phyloP scores from a whole-genome alignment of 2,113 vertebrate species.

The Plecotus auritus region DNA sequence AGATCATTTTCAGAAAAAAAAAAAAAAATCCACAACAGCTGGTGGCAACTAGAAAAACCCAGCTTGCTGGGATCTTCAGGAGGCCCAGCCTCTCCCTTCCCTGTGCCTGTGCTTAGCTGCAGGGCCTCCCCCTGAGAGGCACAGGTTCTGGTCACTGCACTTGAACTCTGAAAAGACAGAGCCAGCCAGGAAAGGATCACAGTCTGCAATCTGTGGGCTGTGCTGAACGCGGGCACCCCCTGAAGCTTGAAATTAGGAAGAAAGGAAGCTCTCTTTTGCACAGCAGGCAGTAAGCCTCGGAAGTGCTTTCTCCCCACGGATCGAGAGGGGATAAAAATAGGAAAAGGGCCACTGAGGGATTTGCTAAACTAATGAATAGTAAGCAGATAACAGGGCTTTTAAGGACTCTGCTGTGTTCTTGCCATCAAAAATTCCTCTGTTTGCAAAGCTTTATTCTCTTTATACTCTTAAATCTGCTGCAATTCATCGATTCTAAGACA shows the following conservation, averaged over 20 bases:
- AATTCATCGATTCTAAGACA: too few relatives aligned
- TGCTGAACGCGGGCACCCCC: neutral
- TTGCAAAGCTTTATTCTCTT: neutral
- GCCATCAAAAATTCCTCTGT: conserved; percentile 12
- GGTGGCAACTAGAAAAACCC: neutral
- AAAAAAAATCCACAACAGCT: neutral
- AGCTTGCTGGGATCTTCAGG: too few relatives aligned
- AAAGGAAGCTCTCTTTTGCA: neutral
- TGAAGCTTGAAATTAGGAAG: conserved; percentile 27
- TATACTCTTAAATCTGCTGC: neutral
- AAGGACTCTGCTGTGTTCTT: neutral
- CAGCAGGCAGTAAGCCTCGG: neutral
- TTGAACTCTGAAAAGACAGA: neutral
- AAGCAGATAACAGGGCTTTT: conserved; percentile 35
- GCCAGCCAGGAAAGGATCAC: neutral
- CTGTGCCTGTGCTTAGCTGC: rapidly evolving
- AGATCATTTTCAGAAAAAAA: neutral
- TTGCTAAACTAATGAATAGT: conserved; percentile 47
- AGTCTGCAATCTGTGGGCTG: neutral
- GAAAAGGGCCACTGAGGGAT: conserved; percentile 18
- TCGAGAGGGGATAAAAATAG: conserved; percentile 58
- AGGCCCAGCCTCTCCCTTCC: neutral
- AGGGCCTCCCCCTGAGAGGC: rapidly evolving
- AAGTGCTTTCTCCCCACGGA: neutral
- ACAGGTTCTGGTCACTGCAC: neutral